These are phyloP conservation scores for Lepidocyrtoides sp. DNA, from an alignment of 2,888 invertebrate genomes.

Conservation along the genomic window DNA sequence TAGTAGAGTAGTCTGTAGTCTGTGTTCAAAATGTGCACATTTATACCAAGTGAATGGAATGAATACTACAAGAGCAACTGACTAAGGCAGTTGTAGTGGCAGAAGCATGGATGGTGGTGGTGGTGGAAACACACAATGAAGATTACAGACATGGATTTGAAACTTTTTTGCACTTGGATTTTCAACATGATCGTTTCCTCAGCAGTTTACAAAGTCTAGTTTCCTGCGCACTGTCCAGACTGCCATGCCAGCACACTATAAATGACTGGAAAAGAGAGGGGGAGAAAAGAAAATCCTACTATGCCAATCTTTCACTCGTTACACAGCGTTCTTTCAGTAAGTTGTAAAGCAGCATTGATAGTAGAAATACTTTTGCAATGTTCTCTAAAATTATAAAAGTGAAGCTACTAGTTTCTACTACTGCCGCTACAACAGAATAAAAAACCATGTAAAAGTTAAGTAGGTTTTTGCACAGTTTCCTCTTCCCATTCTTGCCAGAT, in stretches of 20 bases:
- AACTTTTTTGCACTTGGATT: constrained; percentile 67
- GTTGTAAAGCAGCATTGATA: background rate
- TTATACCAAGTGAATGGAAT: no score
- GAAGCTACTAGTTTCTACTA: background rate
- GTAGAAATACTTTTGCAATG: background rate
- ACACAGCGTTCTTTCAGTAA: constrained; percentile 9
- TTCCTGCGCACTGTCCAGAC: constrained; percentile 68
- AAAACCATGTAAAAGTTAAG: background rate
- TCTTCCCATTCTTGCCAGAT: constrained; percentile 8
- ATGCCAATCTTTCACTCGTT: background rate
- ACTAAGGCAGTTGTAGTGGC: background rate
- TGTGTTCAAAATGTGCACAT: no score
- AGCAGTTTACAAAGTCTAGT: constrained; percentile 26
- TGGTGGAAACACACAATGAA: constrained; percentile 29
- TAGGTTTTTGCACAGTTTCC: constrained; percentile 40
- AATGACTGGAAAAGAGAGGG: constrained; percentile 7
- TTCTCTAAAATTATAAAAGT: background rate
- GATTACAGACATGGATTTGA: constrained; percentile 57
- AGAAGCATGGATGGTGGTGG: constrained; percentile 11
- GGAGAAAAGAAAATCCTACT: constrained; percentile 6
- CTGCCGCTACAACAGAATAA: background rate
- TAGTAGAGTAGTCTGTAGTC: background rate
- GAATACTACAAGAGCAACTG: no score
- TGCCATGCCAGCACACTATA: background rate
- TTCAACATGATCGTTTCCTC: constrained; percentile 44